Evolutionary conservation across 2,797 vertebrate genomes (phyloP), one percentile per base, ranked within the genome.

Genomic region (Poecile montanus): DNA sequence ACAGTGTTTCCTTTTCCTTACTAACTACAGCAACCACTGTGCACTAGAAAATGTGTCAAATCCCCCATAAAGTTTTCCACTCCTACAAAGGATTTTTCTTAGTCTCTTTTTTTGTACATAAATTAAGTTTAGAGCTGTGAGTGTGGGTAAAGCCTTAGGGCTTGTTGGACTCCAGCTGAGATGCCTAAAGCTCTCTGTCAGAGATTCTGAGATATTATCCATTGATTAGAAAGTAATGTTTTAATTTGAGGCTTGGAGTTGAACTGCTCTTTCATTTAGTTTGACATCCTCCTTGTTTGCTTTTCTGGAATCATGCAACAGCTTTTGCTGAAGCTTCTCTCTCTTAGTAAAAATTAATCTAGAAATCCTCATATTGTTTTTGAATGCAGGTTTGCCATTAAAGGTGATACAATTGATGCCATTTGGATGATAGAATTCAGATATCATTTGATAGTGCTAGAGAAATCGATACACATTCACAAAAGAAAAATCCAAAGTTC

Each of bases 151-250:
- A 61, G 60, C 67, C 67, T 89, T 57, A 60, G 83, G 89, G 57
- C 44, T 89, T 10, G 5, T 40, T 94, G 88, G 58, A 60, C 82
- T 94, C 78, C 72, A 89, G 61, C 72, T 78, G 83, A 90, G 71
- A 62, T 71, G 88, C 85, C 67, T 38, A 34, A 82, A 88, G 54
- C 72, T 92, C 47, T 53, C 27, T 56, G 61, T 56, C n/a, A 68
- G n/a, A 77, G 79, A 65, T 56, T 92, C 92, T 86, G 51, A 77
- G 60, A 60, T 61, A 48, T 30, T 81, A 94, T 29, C 22, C 32
- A 50, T 9, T 65, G 68, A 95, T 88, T 74, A 67, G 38, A 88
- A 81, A 80, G 10, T 11, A 68, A 60, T 65, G 56, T 63, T 92
- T 85, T 85, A 91, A 74, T 67, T 61, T 26, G 32, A n/a, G 29